These are phyloP conservation scores for Oreonectes daqikongensis DNA, from an alignment of 2,797 vertebrate genomes.

Conservation along the genomic window DNA sequence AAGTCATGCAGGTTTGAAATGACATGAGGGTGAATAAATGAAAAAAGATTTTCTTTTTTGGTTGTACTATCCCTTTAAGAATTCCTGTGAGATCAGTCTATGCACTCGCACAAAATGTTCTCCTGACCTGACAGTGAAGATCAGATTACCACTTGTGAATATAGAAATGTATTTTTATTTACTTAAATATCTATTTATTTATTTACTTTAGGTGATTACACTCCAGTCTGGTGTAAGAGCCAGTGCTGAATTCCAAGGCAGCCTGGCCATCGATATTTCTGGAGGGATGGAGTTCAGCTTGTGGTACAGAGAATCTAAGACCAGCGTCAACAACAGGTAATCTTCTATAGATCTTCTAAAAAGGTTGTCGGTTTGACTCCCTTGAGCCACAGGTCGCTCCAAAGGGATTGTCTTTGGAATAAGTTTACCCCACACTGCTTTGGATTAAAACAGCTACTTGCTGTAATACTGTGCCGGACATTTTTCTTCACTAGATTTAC, in stretches of 20 bases:
- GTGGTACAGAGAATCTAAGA: conserved; percentile 99
- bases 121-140: too few species aligned
- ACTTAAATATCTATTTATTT: not conserved
- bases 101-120: too few species aligned
- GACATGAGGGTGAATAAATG: too few species aligned
- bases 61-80: too few species aligned
- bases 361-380: not conserved
- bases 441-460: not conserved
- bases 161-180: too few species aligned
- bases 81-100: too few species aligned
- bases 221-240: conserved; percentile 91
- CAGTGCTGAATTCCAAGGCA: conserved; percentile 84
- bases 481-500: conserved; percentile 14
- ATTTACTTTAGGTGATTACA: conserved; percentile 81
- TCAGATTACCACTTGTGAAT: too few species aligned
- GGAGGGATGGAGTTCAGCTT: conserved; percentile 98
- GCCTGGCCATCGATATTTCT: conserved; percentile 93
- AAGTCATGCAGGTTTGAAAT: too few species aligned
- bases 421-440: not conserved
- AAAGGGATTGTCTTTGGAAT: not conserved
- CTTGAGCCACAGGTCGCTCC: not conserved
- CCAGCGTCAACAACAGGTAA: conserved; percentile 93
- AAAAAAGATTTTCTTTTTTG: too few species aligned
- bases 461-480: not conserved
- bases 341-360: not conserved